A percentile compares a stretch with the other conserved stretches of the same genome.
Conservation (phyloP, 2,113 vertebrate genomes). For the Cinclus cinclus region DNA sequence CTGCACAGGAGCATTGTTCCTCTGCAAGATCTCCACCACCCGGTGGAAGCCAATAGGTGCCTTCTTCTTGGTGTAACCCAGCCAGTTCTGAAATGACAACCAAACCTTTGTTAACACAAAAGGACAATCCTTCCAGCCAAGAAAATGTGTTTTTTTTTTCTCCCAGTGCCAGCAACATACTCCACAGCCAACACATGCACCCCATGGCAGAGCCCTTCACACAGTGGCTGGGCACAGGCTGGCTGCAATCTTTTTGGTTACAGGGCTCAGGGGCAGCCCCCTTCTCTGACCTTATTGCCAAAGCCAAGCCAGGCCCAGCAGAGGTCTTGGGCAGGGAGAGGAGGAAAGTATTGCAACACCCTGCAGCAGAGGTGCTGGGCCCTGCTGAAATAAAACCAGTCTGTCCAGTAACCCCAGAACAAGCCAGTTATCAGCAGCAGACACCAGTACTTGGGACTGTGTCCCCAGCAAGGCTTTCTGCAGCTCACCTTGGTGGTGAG, state of each 20-base stretch:
- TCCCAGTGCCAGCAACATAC: fast-evolving
- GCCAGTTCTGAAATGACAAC: constrained; percentile 82
- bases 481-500: constrained; percentile 85
- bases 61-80: constrained; percentile 92
- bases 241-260: not conserved
- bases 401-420: not conserved
- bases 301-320: not conserved
- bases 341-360: not conserved
- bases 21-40: constrained; percentile 93
- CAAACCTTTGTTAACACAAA: not conserved
- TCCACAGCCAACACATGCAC: not conserved
- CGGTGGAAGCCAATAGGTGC: constrained; percentile 90
- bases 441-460: not conserved
- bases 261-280: not conserved
- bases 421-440: not conserved
- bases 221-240: not conserved
- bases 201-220: not conserved
- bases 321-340: not conserved
- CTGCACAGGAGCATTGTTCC: constrained; percentile 88
- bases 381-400: not conserved
- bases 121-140: not conserved
- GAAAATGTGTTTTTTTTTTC: not conserved
- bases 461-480: not conserved
- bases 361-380: not conserved
- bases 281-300: not conserved